Percentiles rank a stretch among this genome's conserved stretches.
Evolutionary conservation across 2,113 vertebrate genomes (phyloP).

Genomic region (Cottus gobio): DNA sequence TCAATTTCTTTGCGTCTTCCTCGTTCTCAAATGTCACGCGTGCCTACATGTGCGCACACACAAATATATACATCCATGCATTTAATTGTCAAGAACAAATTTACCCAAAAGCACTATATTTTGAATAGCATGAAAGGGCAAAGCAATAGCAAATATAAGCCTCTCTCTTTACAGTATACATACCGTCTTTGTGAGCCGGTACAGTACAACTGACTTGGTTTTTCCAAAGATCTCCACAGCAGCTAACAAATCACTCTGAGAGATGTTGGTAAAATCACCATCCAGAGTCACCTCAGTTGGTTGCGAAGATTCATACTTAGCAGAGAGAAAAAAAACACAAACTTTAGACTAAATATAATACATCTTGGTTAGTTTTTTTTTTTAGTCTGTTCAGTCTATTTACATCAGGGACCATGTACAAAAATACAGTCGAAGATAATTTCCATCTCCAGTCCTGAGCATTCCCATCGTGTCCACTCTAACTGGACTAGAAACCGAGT

Average conservation of each 20-base stretch:
- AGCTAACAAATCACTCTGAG: conserved; percentile 24
- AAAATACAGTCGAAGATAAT: background rate
- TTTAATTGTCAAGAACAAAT: background rate
- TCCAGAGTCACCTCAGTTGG: conserved; percentile 46
- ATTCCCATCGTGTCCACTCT: background rate
- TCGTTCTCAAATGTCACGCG: conserved; percentile 69
- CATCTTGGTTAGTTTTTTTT: background rate
- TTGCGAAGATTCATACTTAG: background rate
- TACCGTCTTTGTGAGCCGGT: conserved; percentile 43
- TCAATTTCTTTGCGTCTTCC: conserved; percentile 76
- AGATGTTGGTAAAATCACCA: background rate
- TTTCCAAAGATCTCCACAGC: conserved; percentile 48
- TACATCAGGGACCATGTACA: background rate
- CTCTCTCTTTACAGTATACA: background rate
- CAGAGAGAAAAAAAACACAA: background rate
- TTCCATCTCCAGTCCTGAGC: background rate
- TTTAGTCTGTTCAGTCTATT: background rate
- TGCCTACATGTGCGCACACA: conserved; percentile 55
- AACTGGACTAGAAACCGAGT: background rate
- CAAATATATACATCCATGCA: background rate
- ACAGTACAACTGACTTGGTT: conserved; percentile 47
- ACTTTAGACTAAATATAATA: background rate
- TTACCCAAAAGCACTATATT: background rate
- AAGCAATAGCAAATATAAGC: background rate
- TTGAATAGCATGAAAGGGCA: background rate